Conservation (phyloP, 2,797 vertebrate genomes). For the Tapirus indicus region DNA sequence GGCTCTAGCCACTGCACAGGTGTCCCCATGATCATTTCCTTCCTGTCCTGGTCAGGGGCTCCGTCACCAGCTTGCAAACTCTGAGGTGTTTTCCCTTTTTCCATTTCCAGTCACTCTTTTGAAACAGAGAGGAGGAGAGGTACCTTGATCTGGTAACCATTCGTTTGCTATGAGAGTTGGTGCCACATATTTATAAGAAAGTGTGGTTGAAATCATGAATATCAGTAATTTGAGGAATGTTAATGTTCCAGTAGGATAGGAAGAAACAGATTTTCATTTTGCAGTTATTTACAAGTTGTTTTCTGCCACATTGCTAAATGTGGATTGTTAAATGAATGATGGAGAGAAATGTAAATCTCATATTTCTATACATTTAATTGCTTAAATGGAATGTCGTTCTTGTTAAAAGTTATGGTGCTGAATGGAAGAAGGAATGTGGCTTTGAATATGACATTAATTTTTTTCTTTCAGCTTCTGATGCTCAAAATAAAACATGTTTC, state of each 20-base stretch:
- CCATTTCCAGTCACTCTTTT: conserved; percentile 78
- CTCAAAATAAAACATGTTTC: conserved; percentile 88
- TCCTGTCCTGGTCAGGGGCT: conserved; percentile 69
- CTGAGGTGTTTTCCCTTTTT: conserved; percentile 76
- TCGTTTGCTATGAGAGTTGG: conserved; percentile 21
- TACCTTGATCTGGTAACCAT: background rate
- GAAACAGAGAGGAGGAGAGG: conserved; percentile 36
- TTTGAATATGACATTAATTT: background rate
- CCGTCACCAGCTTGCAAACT: conserved; percentile 69
- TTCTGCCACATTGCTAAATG: background rate
- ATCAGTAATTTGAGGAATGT: background rate
- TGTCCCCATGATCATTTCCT: conserved; percentile 84
- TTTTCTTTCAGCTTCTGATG: conserved; percentile 66
- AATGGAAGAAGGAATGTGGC: background rate
- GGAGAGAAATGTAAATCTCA: background rate
- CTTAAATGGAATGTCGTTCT: background rate
- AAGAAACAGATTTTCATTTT: background rate
- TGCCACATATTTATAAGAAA: conserved; percentile 16
- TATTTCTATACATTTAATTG: background rate
- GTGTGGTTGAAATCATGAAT: background rate
- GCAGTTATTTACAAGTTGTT: background rate
- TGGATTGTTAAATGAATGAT: background rate
- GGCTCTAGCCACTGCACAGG: conserved; percentile 72
- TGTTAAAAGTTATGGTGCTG: background rate
- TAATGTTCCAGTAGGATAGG: background rate